Evolutionary conservation across 2,888 invertebrate species (phyloP), one percentile per base, ranked within the genome.

Genomic region (Alsophila aescularia): DNA sequence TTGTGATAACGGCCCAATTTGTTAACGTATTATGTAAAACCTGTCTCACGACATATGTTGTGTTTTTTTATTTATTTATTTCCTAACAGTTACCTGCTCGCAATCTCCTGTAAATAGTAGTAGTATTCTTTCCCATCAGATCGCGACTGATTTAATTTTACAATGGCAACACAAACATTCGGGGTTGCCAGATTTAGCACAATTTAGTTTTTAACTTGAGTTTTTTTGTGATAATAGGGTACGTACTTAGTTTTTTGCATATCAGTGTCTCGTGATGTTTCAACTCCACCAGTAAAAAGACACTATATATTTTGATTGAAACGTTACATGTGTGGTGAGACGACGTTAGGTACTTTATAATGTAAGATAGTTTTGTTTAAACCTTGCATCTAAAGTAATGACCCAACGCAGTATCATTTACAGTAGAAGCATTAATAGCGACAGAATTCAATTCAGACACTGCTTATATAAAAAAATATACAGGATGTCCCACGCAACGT

Each of bases 291-390:
- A 31, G 44, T 35, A 84, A 87, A 86, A 88, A 87, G 86, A 88
- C 85, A 84, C 72, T 74, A 67, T 74, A 70, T 68, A n/a, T 73
- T 66, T 72, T 70, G 68, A 60, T 66, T 66, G 76, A 75, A 84
- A 87, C 86, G 90, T 90, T 90, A 90, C 91, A 90, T 90, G 90
- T 90, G 91, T 90, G 90, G 91, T 90, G 91, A 91, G 90, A 90
- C 90, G 90, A 87, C 85, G 87, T 83, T 85, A 88, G 87, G 83
- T 77, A 77, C 75, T 81, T 69, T 61, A 63, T 58, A 31, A 57
- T 67, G 52, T 76, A 78, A 79, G 78, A 80, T 79, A 70, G 78
- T 75, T 67, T 73, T 45, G 75, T 79, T 83, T 83, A 79, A 72
- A 73, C 40, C 77, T 81, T 81, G 74, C 73, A 27, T 34, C 15